Evolutionary conservation across 2,797 vertebrate species (phyloP).

Genomic region (Falco cherrug): DNA sequence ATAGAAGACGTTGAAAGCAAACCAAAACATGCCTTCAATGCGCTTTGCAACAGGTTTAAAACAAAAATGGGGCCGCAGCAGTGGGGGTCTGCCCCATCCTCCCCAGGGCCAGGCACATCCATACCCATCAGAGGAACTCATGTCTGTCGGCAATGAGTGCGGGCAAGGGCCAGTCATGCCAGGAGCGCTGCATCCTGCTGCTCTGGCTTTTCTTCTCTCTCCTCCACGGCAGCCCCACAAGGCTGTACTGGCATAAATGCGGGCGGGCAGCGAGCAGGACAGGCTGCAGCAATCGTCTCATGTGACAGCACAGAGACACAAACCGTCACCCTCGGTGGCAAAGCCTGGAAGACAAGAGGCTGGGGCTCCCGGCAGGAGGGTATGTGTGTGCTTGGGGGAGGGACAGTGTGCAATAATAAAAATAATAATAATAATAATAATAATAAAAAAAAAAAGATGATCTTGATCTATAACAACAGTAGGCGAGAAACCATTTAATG

Average conservation of each 20-base stretch:
- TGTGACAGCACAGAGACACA: neutral
- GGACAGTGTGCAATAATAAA: neutral
- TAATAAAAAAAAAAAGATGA: neutral
- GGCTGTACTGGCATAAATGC: neutral
- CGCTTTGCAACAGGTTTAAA: neutral
- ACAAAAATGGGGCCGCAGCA: neutral
- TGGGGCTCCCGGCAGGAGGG: neutral
- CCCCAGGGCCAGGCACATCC: neutral
- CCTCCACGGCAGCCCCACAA: neutral
- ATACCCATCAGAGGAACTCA: accelerated
- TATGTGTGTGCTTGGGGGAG: accelerated
- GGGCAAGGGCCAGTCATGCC: neutral
- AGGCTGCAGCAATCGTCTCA: neutral
- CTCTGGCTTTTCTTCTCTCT: neutral
- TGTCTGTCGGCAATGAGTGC: neutral
- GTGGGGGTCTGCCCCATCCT: neutral
- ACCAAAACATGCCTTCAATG: neutral
- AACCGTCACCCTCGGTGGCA: neutral
- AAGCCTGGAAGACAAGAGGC: neutral
- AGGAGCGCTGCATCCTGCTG: neutral
- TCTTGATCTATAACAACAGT: neutral
- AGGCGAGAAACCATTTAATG: neutral
- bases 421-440: neutral
- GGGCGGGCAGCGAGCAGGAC: neutral
- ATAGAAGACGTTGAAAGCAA: neutral